These are phyloP conservation scores for Gobio gobio DNA, from an alignment of 2,113 vertebrate genomes.

Conservation along the genomic window DNA sequence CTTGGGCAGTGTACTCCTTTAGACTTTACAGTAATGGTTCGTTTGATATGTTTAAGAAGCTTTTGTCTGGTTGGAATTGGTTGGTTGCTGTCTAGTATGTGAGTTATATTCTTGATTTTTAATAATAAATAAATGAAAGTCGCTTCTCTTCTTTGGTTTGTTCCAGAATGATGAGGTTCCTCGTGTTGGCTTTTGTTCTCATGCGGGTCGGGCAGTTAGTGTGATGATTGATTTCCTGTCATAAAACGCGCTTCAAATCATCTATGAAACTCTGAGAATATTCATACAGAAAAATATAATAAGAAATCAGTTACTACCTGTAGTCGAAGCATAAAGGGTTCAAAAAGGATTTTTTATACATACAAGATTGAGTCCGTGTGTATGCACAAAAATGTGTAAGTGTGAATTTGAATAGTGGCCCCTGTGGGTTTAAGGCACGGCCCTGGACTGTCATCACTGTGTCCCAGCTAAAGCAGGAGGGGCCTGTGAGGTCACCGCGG, in stretches of 20 bases:
- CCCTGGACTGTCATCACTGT: conserved; percentile 70
- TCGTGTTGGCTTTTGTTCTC: conserved; percentile 63
- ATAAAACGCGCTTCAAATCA: conserved; percentile 45
- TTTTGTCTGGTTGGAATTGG: background rate
- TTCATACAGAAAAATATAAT: background rate
- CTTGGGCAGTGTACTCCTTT: background rate
- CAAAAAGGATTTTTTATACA: too few species aligned
- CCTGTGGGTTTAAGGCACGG: conserved; percentile 61
- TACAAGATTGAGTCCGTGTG: background rate
- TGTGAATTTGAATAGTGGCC: background rate
- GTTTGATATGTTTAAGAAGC: background rate
- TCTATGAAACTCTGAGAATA: background rate
- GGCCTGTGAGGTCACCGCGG: conserved; percentile 52
- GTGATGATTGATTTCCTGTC: conserved; percentile 63
- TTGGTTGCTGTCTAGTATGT: background rate
- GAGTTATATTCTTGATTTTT: background rate
- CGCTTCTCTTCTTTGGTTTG: background rate
- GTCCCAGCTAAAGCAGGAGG: conserved; percentile 61
- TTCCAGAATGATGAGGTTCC: conserved; percentile 70
- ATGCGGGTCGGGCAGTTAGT: conserved; percentile 72
- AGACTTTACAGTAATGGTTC: background rate
- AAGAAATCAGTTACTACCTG: background rate
- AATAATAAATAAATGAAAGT: conserved; percentile 10
- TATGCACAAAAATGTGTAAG: background rate
- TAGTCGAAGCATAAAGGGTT: background rate